A percentile compares a stretch with the other conserved stretches of the same genome.
These are phyloP conservation scores for Papilio xuthus DNA, from an alignment of 1,140 invertebrate species.

Conservation along the genomic window DNA sequence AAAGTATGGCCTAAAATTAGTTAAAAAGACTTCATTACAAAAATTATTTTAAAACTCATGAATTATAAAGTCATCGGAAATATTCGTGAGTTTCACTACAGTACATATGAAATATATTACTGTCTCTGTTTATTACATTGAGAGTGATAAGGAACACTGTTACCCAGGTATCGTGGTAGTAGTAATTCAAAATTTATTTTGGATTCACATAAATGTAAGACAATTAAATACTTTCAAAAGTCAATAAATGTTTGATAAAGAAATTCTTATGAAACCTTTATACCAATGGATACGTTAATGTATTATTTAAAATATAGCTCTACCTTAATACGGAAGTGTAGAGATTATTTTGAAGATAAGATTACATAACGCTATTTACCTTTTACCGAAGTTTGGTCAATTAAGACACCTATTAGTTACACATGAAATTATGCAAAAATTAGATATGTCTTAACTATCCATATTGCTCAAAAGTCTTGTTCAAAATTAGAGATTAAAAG, in stretches of 20 bases:
- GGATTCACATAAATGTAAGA: background rate
- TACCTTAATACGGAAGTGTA: conserved; percentile 1
- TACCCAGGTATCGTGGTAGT: background rate
- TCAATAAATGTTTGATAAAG: background rate
- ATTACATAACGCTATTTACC: conserved; percentile 12
- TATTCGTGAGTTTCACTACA: no score
- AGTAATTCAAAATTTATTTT: background rate
- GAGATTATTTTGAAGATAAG: background rate
- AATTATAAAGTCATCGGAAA: no score
- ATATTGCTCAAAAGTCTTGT: background rate
- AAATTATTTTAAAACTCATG: no score
- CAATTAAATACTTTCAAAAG: background rate
- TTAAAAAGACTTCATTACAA: no score
- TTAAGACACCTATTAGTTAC: background rate
- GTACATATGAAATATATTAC: no score
- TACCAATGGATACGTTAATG: background rate
- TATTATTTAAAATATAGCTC: background rate
- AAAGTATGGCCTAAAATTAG: no score
- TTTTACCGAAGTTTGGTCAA: background rate
- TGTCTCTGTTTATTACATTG: no score
- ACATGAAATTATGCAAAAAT: background rate
- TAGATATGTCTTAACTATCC: background rate
- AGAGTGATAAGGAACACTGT: no score
- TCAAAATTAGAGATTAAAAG: background rate
- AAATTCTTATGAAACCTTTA: background rate